Conservation (phyloP, 2,113 vertebrate species). For the cattle (Bos taurus) region DNA sequence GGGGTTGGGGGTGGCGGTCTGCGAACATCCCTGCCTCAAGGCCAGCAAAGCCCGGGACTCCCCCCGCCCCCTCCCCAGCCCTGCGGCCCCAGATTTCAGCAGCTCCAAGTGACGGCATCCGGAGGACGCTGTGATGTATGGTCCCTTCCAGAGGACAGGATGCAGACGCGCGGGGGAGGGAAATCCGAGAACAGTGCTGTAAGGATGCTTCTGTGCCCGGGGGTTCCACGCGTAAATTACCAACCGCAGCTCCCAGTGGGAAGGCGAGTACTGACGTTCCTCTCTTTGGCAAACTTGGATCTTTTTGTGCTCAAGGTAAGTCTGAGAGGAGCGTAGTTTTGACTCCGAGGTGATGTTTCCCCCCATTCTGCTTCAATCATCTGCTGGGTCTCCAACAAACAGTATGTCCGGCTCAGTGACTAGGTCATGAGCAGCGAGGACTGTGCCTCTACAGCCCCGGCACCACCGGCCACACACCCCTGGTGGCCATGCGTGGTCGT, state of each 20-base stretch:
- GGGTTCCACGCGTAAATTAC: neutral
- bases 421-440: too few relatives aligned
- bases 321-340: neutral
- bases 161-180: neutral
- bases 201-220: neutral
- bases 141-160: conserved; percentile 3
- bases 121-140: neutral
- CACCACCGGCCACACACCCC: neutral
- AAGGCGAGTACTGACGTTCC: neutral
- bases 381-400: neutral
- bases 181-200: neutral
- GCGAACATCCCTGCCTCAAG: conserved; percentile 36
- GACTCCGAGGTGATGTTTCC: neutral
- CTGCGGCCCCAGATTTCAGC: neutral
- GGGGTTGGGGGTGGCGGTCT: conserved; percentile 9
- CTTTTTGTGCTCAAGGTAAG: neutral
- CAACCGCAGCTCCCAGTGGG: neutral
- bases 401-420: accelerated
- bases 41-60: neutral
- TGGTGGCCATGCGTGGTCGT: accelerated
- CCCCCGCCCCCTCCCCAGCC: accelerated
- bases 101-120: accelerated
- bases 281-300: neutral
- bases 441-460: neutral
- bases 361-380: too few relatives aligned